Evolutionary conservation across 2,113 vertebrate genomes (phyloP).

Genomic region (Apodemus sylvaticus): DNA sequence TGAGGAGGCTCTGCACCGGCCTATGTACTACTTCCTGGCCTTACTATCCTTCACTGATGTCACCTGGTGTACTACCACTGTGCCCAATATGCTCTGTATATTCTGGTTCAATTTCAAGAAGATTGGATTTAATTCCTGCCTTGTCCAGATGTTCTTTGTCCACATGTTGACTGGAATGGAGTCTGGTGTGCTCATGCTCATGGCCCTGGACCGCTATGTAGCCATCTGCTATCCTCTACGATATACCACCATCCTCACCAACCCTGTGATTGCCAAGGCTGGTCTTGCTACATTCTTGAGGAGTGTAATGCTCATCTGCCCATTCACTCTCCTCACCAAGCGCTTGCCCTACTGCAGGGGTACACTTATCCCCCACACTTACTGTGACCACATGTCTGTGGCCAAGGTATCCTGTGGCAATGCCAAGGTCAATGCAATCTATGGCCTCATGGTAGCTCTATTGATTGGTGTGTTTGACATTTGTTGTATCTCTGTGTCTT

Average conservation of each 20-base stretch:
- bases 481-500: constrained; percentile 65
- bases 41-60: constrained; percentile 70
- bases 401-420: constrained; percentile 70
- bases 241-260: constrained; percentile 62
- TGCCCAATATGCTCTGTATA: constrained; percentile 74
- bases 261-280: constrained; percentile 55
- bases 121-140: not conserved
- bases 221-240: constrained; percentile 67
- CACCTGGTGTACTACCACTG: constrained; percentile 5
- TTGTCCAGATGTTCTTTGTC: constrained; percentile 36
- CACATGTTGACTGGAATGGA: constrained; percentile 52
- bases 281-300: constrained; percentile 50
- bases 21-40: constrained; percentile 74
- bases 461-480: constrained; percentile 64
- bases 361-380: constrained; percentile 64
- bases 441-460: constrained; percentile 59
- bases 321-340: constrained; percentile 57
- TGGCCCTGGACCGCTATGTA: constrained; percentile 61
- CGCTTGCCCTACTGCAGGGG: constrained; percentile 37
- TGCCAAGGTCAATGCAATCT: constrained; percentile 58
- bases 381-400: constrained; percentile 78
- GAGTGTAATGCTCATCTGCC: constrained; percentile 39
- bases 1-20: constrained; percentile 63
- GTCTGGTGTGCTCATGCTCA: constrained; percentile 62
- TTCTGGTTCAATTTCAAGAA: constrained; percentile 50